A percentile compares a stretch with the other conserved stretches of the same genome.
These are phyloP conservation scores for Coenonympha arcania DNA, from an alignment of 2,888 invertebrate species.

Conservation along the genomic window DNA sequence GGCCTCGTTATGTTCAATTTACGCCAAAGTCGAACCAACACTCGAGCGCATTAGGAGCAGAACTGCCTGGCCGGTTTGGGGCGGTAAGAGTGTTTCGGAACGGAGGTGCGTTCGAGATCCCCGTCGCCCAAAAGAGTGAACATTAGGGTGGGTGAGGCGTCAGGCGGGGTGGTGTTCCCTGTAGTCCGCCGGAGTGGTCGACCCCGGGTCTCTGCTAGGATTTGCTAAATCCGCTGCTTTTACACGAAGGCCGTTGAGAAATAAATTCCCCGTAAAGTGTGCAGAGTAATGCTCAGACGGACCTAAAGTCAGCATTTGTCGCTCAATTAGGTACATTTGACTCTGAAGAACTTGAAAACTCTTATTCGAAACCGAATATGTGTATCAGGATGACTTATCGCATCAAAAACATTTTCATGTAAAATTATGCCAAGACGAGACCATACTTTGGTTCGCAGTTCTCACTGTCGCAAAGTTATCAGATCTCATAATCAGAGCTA, in stretches of 20 bases:
- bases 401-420: no score
- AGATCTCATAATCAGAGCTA: no score
- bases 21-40: conserved; percentile 48
- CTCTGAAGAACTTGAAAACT: no score
- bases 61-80: conserved; percentile 35
- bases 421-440: no score
- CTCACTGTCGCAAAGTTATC: no score
- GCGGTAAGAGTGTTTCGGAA: conserved; percentile 48
- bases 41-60: conserved; percentile 32
- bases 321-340: background rate
- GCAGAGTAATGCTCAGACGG: background rate
- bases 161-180: conserved; percentile 49
- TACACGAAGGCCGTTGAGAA: conserved; percentile 42
- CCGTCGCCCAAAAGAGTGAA: conserved; percentile 69
- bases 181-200: conserved; percentile 61
- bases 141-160: conserved; percentile 63
- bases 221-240: conserved; percentile 71
- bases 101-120: conserved; percentile 54
- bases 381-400: no score
- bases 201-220: conserved; percentile 68
- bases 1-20: conserved; percentile 52
- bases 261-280: conserved; percentile 16
- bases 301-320: background rate
- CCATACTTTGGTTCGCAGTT: no score
- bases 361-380: no score